phyloP scores from a whole-genome alignment of 1,140 invertebrate genomes.

The Nephotettix cincticeps region DNA sequence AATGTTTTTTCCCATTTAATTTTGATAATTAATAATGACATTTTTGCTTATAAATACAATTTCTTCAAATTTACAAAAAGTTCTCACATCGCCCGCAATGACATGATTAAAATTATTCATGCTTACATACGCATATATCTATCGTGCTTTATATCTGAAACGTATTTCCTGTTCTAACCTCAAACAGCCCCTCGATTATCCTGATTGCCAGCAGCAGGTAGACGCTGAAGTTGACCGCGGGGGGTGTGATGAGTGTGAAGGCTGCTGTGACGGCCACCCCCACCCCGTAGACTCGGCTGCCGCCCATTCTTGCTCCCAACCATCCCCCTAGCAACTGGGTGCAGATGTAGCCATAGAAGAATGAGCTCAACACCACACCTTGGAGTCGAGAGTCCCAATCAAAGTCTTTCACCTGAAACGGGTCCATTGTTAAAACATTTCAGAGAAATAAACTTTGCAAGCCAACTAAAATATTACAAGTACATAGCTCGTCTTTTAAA shows the following conservation, averaged over 20 bases:
- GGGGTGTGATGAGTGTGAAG: conserved; percentile 79
- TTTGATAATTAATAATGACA: too few relatives aligned
- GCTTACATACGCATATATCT: too few relatives aligned
- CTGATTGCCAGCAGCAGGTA: conserved; percentile 70
- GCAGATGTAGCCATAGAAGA: conserved; percentile 57
- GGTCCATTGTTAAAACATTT: too few relatives aligned
- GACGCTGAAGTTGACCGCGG: conserved; percentile 68
- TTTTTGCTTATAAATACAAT: too few relatives aligned
- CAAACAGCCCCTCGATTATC: conserved; percentile 84
- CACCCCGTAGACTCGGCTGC: conserved; percentile 69
- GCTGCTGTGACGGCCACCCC: conserved; percentile 79
- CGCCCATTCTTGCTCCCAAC: conserved; percentile 68
- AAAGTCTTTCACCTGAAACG: conserved; percentile 47
- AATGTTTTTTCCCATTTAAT: too few relatives aligned
- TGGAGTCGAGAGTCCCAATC: conserved; percentile 51
- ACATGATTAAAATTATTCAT: too few relatives aligned
- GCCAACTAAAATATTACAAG: not conserved
- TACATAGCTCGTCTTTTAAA: too few relatives aligned
- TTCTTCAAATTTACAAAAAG: too few relatives aligned
- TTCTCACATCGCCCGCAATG: too few relatives aligned
- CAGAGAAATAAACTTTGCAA: not conserved
- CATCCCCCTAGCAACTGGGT: conserved; percentile 70
- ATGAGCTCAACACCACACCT: conserved; percentile 53
- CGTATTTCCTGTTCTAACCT: too few relatives aligned
- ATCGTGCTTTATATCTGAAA: too few relatives aligned